Evolutionary conservation across 2,113 vertebrate genomes (phyloP).

Genomic region (Cryptotis parvus): DNA sequence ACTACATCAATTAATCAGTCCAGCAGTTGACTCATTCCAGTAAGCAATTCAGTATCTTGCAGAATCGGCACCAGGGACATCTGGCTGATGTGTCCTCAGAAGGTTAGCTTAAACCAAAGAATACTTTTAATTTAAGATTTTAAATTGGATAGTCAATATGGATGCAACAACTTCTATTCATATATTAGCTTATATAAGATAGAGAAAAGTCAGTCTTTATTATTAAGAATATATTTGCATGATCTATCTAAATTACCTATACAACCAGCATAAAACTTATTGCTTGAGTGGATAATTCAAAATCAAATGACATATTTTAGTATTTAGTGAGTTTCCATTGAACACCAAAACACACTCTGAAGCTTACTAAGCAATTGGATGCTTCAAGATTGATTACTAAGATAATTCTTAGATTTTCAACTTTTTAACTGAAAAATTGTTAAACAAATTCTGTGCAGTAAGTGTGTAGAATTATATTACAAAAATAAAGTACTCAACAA

Average conservation of each 20-base stretch:
- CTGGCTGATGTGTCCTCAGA: conserved; percentile 57
- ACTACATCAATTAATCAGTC: conserved; percentile 89
- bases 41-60: conserved; percentile 85
- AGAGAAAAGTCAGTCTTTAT: conserved; percentile 65
- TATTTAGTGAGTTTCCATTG: conserved; percentile 67
- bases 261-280: conserved; percentile 53
- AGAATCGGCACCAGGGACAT: conserved; percentile 77
- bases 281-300: not conserved
- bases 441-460: conserved; percentile 60
- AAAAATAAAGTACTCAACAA: conserved; percentile 64
- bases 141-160: not conserved
- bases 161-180: not conserved
- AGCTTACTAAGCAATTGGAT: conserved; percentile 71
- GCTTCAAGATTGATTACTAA: conserved; percentile 73
- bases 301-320: conserved; percentile 72
- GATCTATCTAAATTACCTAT: conserved; percentile 48
- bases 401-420: conserved; percentile 65
- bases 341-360: conserved; percentile 58
- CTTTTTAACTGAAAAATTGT: conserved; percentile 36
- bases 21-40: conserved; percentile 86
- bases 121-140: conserved; percentile 63
- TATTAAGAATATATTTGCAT: conserved; percentile 69
- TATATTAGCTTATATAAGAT: conserved; percentile 56
- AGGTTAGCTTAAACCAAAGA: conserved; percentile 64
- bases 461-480: conserved; percentile 59